Evolutionary conservation across 2,797 vertebrate genomes (phyloP), one percentile per base, ranked within the genome.

Genomic region (Pangasius krempfi): DNA sequence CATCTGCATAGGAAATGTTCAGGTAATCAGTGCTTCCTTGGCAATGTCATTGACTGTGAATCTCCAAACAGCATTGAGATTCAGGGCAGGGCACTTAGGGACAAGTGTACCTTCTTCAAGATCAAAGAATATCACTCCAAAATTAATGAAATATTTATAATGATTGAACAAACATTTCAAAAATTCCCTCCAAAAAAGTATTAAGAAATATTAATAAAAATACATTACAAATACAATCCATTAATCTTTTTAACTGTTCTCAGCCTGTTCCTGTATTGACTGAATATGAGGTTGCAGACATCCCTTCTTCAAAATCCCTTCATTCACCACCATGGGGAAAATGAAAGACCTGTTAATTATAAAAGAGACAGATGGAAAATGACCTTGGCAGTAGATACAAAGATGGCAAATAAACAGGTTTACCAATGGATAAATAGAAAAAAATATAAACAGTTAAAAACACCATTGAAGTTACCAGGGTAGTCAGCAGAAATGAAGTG

Each of bases 281-380:
- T 72, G 37, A 72, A 72, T 72, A 72, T 22, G n/a, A 40, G 33
- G 33, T 40, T 20, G 68, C 33, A 70, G 33, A 40, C 18, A 18
- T 68, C n/a, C 6, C 7, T 44, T 44, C 44, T 44, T 44, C 14
- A 68, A 68, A 68, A 33, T 7, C 33, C 18, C 2, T 72, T 75
- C 40, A 75, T 47, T 1, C 12, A 6, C 13, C 72, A 75, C 40
- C 22, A 75, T 27, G 9, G 22, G 1, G 22, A 27, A 75, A 47
- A 47, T 0, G 9, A 47, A 47, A 75, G 10, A 76, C 44, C 2
- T 16, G 50, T 14, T 27, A 50, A 27, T 27, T 44, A 70, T 47
- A 75, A 18, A 44, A 75, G 68, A 72, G 68, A 20, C 68, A 72
- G 68, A 44, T 76, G 73, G 44, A 76, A 76, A 76, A 50, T 76